Evolutionary conservation across 2,888 invertebrate species (phyloP).

Genomic region (Aphodius sticticus): DNA sequence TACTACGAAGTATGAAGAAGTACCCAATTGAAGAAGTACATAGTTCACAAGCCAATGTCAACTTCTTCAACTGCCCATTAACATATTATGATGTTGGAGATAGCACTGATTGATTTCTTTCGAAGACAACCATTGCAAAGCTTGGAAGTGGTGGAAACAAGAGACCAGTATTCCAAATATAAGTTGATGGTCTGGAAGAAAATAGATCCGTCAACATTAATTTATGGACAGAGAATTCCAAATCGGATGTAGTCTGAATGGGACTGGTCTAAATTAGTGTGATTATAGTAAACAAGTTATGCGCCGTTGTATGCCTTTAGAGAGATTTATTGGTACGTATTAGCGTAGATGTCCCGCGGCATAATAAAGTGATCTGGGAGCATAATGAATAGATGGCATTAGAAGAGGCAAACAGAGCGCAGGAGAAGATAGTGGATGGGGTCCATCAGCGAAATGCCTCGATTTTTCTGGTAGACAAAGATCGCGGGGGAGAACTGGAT

Average conservation of each 20-base stretch:
- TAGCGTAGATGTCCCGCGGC: conserved; percentile 23
- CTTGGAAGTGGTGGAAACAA: no score
- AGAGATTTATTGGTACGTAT: conserved; percentile 30
- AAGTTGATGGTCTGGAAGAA: no score
- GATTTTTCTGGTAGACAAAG: conserved; percentile 48
- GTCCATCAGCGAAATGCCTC: conserved; percentile 51
- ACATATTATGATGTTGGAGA: no score
- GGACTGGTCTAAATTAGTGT: background rate
- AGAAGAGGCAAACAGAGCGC: conserved; percentile 44
- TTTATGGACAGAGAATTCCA: background rate
- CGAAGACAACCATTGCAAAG: no score
- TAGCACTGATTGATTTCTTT: no score
- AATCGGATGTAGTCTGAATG: background rate
- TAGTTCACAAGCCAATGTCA: no score
- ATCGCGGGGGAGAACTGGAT: conserved; percentile 38
- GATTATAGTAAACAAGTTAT: background rate
- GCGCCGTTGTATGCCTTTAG: background rate
- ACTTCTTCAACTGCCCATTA: no score
- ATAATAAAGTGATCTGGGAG: conserved; percentile 40
- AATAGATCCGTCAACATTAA: background rate
- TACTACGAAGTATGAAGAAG: no score
- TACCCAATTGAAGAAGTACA: no score
- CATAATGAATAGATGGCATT: conserved; percentile 44
- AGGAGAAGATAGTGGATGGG: conserved; percentile 44
- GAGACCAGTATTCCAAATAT: no score